These are phyloP conservation scores for Panulirus ornatus DNA, from an alignment of 1,140 invertebrate genomes.

Conservation along the genomic window DNA sequence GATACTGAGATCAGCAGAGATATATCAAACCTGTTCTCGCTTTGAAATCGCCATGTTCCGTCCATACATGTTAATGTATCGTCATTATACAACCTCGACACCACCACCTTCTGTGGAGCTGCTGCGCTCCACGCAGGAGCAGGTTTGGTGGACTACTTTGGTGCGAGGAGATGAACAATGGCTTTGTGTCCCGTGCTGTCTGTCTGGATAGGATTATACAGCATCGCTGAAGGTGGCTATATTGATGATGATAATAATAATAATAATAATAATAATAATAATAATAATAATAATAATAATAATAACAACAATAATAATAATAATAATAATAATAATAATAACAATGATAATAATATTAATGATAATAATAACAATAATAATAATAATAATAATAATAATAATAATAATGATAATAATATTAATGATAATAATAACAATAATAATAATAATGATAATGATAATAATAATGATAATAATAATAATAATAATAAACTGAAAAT, in stretches of 20 bases:
- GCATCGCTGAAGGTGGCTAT: no score
- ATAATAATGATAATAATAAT: conserved; percentile 5
- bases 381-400: conserved; percentile 23
- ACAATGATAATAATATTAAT: conserved; percentile 20
- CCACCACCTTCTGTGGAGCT: not conserved
- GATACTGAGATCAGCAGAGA: no score
- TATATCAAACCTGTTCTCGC: no score
- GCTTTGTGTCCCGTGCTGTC: not conserved
- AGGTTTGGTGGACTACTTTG: not conserved
- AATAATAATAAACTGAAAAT: not conserved
- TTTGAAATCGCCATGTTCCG: no score
- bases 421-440: conserved; percentile 22
- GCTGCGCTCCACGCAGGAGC: not conserved
- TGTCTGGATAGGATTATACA: not conserved
- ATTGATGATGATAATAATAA: not conserved
- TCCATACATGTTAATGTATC: not conserved
- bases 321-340: conserved; percentile 12
- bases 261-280: not conserved
- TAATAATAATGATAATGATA: conserved; percentile 15
- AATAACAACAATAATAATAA: not conserved
- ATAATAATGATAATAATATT: conserved; percentile 18
- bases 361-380: conserved; percentile 22
- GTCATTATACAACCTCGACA: not conserved
- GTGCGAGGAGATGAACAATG: not conserved
- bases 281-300: not conserved